phyloP scores from a whole-genome alignment of 2,888 invertebrate genomes.

The Agrotis exclamationis region DNA sequence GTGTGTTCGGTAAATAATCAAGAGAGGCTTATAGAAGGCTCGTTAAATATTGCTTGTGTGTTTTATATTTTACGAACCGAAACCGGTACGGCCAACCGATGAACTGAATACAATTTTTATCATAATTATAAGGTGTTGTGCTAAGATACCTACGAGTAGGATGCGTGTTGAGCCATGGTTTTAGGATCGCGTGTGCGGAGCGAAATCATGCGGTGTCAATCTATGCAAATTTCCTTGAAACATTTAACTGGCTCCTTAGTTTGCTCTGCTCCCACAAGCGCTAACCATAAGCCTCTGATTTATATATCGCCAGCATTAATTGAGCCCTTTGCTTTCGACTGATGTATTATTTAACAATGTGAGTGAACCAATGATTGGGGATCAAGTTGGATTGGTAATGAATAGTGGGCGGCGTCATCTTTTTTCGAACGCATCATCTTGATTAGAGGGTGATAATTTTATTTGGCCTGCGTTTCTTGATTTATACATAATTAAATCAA shows the following conservation, averaged over 20 bases:
- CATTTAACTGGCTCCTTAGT: slow-evolving; percentile 86
- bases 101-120: slow-evolving; percentile 79
- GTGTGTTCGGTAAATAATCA: slow-evolving; percentile 88
- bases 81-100: slow-evolving; percentile 77
- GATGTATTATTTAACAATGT: slow-evolving; percentile 63
- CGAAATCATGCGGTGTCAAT: slow-evolving; percentile 87
- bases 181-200: slow-evolving; percentile 78
- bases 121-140: slow-evolving; percentile 75
- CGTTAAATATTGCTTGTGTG: slow-evolving; percentile 83
- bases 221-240: slow-evolving; percentile 91
- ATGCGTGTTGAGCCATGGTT: slow-evolving; percentile 71
- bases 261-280: slow-evolving; percentile 80
- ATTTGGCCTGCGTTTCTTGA: slow-evolving; percentile 53
- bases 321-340: slow-evolving; percentile 70
- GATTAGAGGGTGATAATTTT: slow-evolving; percentile 67
- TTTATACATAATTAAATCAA: slow-evolving; percentile 39
- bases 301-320: slow-evolving; percentile 72
- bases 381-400: slow-evolving; percentile 70
- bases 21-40: slow-evolving; percentile 81
- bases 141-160: slow-evolving; percentile 70
- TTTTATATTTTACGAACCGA: slow-evolving; percentile 83
- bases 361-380: slow-evolving; percentile 67
- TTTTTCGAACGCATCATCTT: slow-evolving; percentile 64
- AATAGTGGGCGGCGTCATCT: slow-evolving; percentile 72
- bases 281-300: slow-evolving; percentile 79